These are phyloP conservation scores for Pemphigus obesinymphae DNA, from an alignment of 1,140 invertebrate species.

Conservation along the genomic window DNA sequence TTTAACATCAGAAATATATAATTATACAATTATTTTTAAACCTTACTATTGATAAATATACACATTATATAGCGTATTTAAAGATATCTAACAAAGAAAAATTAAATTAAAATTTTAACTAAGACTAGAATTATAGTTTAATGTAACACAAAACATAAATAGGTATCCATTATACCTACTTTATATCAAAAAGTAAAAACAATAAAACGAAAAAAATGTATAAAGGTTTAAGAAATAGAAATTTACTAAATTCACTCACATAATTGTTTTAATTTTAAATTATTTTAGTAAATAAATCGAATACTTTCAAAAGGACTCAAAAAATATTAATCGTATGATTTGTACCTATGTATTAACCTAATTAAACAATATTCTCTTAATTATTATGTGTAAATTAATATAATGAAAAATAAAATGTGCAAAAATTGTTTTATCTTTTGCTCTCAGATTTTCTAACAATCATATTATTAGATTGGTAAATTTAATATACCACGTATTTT, in stretches of 20 bases:
- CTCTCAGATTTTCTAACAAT: no score
- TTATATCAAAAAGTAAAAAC: not conserved
- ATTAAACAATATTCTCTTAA: not conserved
- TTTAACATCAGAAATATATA: not conserved
- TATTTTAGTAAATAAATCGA: not conserved
- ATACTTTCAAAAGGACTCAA: not conserved
- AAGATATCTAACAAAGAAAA: not conserved
- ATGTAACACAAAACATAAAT: not conserved
- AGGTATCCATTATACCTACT: not conserved
- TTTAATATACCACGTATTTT: not conserved
- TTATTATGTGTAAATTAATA: no score
- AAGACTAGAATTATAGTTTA: slow-evolving; percentile 32
- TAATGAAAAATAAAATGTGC: no score
- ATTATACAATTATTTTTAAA: not conserved
- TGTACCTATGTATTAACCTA: not conserved
- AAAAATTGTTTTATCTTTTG: no score
- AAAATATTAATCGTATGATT: not conserved
- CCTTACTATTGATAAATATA: not conserved
- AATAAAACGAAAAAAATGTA: not conserved
- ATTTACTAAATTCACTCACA: slow-evolving; percentile 30
- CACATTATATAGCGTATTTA: not conserved
- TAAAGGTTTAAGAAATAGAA: not conserved
- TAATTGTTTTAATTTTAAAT: not conserved
- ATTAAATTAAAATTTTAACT: slow-evolving; percentile 26
- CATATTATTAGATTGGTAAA: not conserved